Base-by-base conservation (phyloP, 2,888 invertebrate genomes). In the Heteromyza rotundicornis region DNA sequence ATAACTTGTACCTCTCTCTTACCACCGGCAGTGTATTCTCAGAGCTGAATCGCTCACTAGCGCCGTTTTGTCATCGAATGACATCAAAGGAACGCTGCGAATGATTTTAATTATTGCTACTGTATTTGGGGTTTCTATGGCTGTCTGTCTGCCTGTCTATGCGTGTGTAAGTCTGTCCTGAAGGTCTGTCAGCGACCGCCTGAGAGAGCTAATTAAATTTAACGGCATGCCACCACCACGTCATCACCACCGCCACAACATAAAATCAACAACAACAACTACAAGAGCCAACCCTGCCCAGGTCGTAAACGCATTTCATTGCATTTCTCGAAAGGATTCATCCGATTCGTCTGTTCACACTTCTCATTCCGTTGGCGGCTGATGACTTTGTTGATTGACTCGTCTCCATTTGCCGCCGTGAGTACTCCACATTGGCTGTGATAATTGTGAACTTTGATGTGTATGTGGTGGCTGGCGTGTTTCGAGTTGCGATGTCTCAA, bases 131-230 rank as follows among this genome's bases (percentile, higher is more conserved):
- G 59, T 62, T 60, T 62, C 55, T 57, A 53, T 47, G 50, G 35
- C 50, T 44, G 27, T 53, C 52, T 49, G 8, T 53, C 35, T 23
- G 36, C 16, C 35, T 51, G 36, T 23, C 27, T 35, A 49, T 47
- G 24, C 47, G 47, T 40, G 16, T 57, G 49, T 56, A 2, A 32
- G 44, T 53, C 23, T n/a, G 35, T n/a, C 17, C 5, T 22, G 35
- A 35, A 19, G 27, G 32, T 22, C 10, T 47, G 5, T 19, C 3
- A 59, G 35, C 64, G 65, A 66, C 69, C 62, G 51, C 51, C 36
- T 27, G 66, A 70, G 73, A 68, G 71, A 66, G 77, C 76, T 76
- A 76, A 76, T 76, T 76, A 76, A 76, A 76, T 77, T 77, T 74
- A 76, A 74, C 74, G 74, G 73, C 75, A 60, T 64, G 67, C 57